These are phyloP conservation scores for Anthopleura xanthogrammica DNA, from an alignment of 92 coral and sea anemone genomes.

Conservation along the genomic window DNA sequence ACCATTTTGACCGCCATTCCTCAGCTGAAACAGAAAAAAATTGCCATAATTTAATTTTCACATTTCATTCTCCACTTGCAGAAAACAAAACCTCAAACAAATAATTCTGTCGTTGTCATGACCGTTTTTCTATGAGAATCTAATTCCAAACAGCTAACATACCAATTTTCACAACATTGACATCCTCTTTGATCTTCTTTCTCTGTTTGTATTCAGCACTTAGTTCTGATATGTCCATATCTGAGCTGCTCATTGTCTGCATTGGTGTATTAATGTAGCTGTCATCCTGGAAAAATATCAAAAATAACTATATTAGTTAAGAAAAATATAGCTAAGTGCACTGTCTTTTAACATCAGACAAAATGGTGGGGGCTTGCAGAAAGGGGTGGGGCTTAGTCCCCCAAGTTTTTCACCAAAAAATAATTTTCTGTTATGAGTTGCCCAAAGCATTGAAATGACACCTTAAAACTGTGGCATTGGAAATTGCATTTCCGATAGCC, in stretches of 20 bases:
- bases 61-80: no score
- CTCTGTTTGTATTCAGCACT: slow-evolving; percentile 72
- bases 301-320: not conserved
- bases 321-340: not conserved
- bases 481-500: no score
- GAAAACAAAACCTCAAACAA: no score
- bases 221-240: slow-evolving; percentile 65
- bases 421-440: no score
- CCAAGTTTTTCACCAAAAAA: no score
- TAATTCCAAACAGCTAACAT: slow-evolving; percentile 6
- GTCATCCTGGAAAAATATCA: slow-evolving; percentile 63
- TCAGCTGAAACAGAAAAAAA: slow-evolving; percentile 55
- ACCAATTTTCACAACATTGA: slow-evolving; percentile 89
- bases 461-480: no score
- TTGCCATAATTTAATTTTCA: no score
- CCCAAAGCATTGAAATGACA: no score
- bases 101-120: not conserved
- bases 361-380: no score
- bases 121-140: not conserved
- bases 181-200: slow-evolving; percentile 79
- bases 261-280: slow-evolving; percentile 29
- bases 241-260: slow-evolving; percentile 45
- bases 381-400: no score
- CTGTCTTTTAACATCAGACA: not conserved
- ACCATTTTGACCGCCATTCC: slow-evolving; percentile 98